Base-by-base conservation (phyloP, 2,797 vertebrate species). In the Pyrocephalus nanus region DNA sequence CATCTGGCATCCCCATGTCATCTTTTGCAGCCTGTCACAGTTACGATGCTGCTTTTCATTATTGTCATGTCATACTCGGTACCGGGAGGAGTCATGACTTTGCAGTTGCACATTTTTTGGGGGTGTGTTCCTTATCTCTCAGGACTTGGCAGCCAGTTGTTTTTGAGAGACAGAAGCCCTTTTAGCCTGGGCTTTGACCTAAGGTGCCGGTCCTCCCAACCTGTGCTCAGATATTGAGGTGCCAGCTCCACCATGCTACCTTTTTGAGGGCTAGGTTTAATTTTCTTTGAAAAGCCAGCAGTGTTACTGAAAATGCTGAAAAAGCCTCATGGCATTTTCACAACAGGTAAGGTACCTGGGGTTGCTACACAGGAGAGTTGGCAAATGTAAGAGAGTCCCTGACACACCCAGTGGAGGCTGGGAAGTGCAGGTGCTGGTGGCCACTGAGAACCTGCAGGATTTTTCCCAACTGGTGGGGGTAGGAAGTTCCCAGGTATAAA, bases 351-450 rank as follows among this genome's bases (percentile, higher is more conserved):
- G 2, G 34, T 54, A 26, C 45, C 34, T 22, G 27, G 25, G 2
- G 8, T 27, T 81, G 66, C 53, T 3, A 0, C 21, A 6, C 0
- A 0, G 53, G 42, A 15, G 26, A 51, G 30, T 0, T 10, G 5
- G n/a, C 6, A 38, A 50, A 54, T 4, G 2, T 1, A 2, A 14
- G 15, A 34, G 27, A 30, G 27, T 69, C 42, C 8, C 32, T 0
- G 0, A 32, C 1, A 0, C 2, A 1, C n/a, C 19, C 2, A 0
- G 64, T 53, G 43, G 42, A 45, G 42, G 34, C 54, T 71, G 58
- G 50, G 0, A 4, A 23, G 8, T 43, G 7, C 19, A 27, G 12
- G 55, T 58, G 13, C 50, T 84, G 34, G 32, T 91, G 67, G 38
- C 67, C 1, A 0, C 81, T 70, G 62, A 53, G 77, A 38, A 71